phyloP scores from a whole-genome alignment of 2,797 vertebrate species.

The Nannoperca obscura region DNA sequence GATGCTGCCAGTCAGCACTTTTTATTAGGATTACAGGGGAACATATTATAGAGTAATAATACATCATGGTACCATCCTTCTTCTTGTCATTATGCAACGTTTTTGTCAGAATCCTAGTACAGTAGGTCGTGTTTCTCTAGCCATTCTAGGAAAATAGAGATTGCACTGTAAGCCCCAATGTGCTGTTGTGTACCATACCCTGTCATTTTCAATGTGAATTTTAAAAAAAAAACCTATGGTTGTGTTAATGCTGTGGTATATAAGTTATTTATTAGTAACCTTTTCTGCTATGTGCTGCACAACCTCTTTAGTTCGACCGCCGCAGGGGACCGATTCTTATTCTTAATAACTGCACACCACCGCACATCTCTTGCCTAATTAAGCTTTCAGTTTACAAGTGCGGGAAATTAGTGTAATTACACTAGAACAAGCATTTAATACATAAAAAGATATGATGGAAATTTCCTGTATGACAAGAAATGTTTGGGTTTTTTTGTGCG shows the following conservation, averaged over 20 bases:
- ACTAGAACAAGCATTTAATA: constrained; percentile 36
- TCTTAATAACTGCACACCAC: constrained; percentile 28
- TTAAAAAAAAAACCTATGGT: constrained; percentile 1
- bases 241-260: constrained; percentile 3
- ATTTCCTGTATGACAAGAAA: constrained; percentile 37
- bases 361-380: constrained; percentile 44
- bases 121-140: not conserved
- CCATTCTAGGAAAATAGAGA: not conserved
- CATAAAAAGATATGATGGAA: constrained; percentile 36
- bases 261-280: constrained; percentile 33
- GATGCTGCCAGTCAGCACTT: constrained; percentile 23
- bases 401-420: constrained; percentile 59
- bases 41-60: not conserved
- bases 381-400: constrained; percentile 56
- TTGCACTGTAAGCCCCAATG: not conserved
- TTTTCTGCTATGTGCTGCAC: constrained; percentile 25
- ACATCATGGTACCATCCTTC: not conserved
- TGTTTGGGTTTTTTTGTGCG: constrained; percentile 1
- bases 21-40: not conserved
- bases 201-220: constrained; percentile 7
- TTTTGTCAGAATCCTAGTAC: not conserved
- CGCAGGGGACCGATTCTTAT: constrained; percentile 50
- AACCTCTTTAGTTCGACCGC: not conserved
- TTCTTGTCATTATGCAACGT: not conserved
- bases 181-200: not conserved